These are phyloP conservation scores for Emys orbicularis DNA, from an alignment of 2,797 vertebrate species.

Conservation along the genomic window DNA sequence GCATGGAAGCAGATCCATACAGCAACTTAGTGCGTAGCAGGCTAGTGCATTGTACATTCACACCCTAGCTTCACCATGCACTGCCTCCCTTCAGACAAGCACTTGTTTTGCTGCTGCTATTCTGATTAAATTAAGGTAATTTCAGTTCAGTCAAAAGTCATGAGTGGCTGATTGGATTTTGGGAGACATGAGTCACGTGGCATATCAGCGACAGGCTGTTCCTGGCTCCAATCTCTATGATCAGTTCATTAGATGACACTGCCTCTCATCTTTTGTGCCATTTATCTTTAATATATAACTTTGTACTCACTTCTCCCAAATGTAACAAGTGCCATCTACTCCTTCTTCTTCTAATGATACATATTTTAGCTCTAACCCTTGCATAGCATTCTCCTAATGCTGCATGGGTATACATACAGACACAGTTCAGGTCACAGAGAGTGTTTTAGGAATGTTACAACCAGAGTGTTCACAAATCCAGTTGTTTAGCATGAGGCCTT, in stretches of 20 bases:
- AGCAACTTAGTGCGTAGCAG: no score
- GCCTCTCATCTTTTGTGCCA: no score
- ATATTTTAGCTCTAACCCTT: no score
- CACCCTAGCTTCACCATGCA: no score
- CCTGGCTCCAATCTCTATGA: not conserved
- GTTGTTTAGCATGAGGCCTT: not conserved
- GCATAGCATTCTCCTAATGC: not conserved
- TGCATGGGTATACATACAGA: not conserved
- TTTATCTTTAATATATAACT: no score
- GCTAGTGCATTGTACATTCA: no score
- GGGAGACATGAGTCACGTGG: not conserved
- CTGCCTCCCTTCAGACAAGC: no score
- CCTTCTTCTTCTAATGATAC: no score
- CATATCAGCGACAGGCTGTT: not conserved
- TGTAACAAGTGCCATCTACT: no score
- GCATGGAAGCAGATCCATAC: no score
- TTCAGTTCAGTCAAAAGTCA: not conserved
- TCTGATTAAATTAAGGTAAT: slow-evolving; percentile 28
- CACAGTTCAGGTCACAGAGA: not conserved
- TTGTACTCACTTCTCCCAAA: no score
- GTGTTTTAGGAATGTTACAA: not conserved
- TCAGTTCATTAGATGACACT: not conserved
- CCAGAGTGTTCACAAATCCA: not conserved
- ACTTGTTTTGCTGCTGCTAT: not conserved
- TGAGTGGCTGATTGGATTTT: not conserved